Conservation (phyloP, 2,888 invertebrate species). For the Elgonia sp. region DNA sequence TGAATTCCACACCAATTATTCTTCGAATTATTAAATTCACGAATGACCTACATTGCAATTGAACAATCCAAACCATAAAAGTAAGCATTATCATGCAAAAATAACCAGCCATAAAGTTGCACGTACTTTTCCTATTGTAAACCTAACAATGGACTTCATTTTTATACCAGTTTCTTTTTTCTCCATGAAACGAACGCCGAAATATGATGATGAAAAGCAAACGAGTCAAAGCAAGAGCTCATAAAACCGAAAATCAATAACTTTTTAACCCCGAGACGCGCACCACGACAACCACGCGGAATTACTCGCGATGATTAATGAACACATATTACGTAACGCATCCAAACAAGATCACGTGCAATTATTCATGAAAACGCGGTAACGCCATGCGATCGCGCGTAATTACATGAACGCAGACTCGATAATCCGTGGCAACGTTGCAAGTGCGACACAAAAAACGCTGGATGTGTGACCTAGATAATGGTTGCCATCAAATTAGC, state of each 20-base stretch:
- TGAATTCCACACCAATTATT: no score
- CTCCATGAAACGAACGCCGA: not conserved
- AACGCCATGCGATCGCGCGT: conserved; percentile 19
- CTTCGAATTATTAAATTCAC: no score
- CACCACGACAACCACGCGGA: conserved; percentile 24
- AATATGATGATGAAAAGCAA: not conserved
- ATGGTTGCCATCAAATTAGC: no score
- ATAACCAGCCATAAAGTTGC: no score
- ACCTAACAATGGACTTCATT: not conserved
- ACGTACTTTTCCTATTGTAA: not conserved
- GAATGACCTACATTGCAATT: not conserved
- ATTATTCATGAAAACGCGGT: conserved; percentile 50
- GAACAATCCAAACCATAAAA: not conserved
- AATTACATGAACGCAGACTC: not conserved
- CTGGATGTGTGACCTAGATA: not conserved
- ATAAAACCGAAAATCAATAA: conserved; percentile 52
- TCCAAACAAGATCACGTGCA: conserved; percentile 65
- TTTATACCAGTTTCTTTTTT: not conserved
- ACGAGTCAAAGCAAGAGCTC: not conserved
- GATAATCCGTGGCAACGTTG: not conserved
- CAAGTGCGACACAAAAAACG: conserved; percentile 19
- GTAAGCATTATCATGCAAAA: conserved; percentile 1
- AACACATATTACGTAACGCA: conserved; percentile 52
- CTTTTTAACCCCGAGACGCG: conserved; percentile 36
- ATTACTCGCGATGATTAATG: conserved; percentile 57